Percentiles rank a stretch among this genome's conserved stretches.
These are phyloP conservation scores for Uria lomvia DNA, from an alignment of 2,113 vertebrate genomes.

Conservation along the genomic window DNA sequence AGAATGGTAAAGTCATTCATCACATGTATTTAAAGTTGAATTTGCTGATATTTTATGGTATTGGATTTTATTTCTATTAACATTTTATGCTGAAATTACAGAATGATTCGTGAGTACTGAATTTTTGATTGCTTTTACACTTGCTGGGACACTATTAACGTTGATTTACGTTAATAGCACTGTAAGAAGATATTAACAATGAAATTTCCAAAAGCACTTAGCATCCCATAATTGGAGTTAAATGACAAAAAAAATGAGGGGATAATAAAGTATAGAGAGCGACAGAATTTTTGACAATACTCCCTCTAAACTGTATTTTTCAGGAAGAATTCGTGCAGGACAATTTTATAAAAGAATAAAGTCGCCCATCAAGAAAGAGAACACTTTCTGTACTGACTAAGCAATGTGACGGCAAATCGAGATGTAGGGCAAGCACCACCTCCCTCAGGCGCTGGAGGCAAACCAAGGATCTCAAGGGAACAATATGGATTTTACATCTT, in stretches of 20 bases:
- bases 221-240: slow-evolving; percentile 86
- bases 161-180: slow-evolving; percentile 87
- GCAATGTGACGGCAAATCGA: background rate
- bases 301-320: slow-evolving; percentile 72
- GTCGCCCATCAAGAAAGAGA: slow-evolving; percentile 20
- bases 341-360: slow-evolving; percentile 58
- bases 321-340: slow-evolving; percentile 51
- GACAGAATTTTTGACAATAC: slow-evolving; percentile 75
- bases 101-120: slow-evolving; percentile 87
- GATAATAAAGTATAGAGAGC: slow-evolving; percentile 72
- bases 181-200: slow-evolving; percentile 87
- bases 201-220: slow-evolving; percentile 87
- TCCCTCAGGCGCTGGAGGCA: background rate
- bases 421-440: background rate
- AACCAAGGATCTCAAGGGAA: background rate
- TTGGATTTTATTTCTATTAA: slow-evolving; percentile 88
- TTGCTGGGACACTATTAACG: slow-evolving; percentile 86
- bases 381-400: background rate
- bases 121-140: slow-evolving; percentile 89
- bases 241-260: slow-evolving; percentile 83
- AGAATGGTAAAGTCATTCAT: slow-evolving; percentile 70
- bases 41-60: slow-evolving; percentile 86
- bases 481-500: background rate
- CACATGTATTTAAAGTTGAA: slow-evolving; percentile 83
- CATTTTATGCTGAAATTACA: slow-evolving; percentile 89